Base-by-base conservation (phyloP, 30 jellyfish, hydroid and myxozoan species). In the Chironex yamaguchii region DNA sequence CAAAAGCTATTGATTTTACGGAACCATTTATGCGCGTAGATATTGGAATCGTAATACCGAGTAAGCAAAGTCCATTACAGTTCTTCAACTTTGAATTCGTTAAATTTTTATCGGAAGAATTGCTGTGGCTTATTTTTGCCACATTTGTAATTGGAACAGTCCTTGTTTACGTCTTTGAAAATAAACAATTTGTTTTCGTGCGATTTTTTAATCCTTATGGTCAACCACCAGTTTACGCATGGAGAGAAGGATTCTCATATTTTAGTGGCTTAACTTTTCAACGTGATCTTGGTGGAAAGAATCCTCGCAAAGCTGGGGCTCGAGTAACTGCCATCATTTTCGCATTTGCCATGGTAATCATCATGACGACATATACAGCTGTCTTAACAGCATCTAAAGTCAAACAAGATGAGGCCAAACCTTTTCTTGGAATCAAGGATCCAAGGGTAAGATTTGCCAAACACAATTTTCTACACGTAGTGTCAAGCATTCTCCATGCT, bases 311-410 rank as follows among this genome's bases (percentile, higher is more conserved):
- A 13, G 28, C 63, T 29, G 97, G 96, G 11, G 96, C 98, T 27
- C 82, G 97, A 36, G 66, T 87, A 9, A 26, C 98, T 3, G 96
- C 98, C 3, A 49, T 92, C 21, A 54, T 78, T 1, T 89, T 84
- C 42, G 90, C 96, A 21, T 92, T 92, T 73, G 94, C 96, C 24
- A 92, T 92, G 98, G 98, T 92, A 33, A 76, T 92, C 29, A 67
- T 80, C 52, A 94, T 92, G 93, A 92, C 97, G n/a, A 91, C 98
- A 4, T 92, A 92, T 63, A 92, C 98, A 4, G 98, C 98, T 17
- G 90, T 81, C 29, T 71, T 92, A 12, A 94, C 98, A 1, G 98
- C 96, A 6, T 68, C 87, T 11, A 80, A 49, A 4, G 94, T 92
- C 36, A 91, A 32, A 34, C 79, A 73, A 30, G 96, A 75, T 36